A percentile compares a stretch with the other conserved stretches of the same genome.
Evolutionary conservation across 2,888 invertebrate genomes (phyloP).

Genomic region (Watsonalla binaria): DNA sequence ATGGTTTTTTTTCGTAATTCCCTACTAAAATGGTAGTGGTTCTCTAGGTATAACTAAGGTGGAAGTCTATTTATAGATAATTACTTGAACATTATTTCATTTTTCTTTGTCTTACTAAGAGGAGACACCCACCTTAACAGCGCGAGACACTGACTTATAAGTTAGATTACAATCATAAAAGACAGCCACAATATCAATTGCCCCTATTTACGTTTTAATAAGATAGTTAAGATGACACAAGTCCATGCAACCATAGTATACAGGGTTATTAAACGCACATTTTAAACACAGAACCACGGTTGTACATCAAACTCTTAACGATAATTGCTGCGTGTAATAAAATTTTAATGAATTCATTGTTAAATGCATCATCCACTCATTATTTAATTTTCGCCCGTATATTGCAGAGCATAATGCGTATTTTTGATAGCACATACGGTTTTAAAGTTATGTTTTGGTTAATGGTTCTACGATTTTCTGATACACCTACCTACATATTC

Average conservation of each 20-base stretch:
- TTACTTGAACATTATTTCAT: no score
- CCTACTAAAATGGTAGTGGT: no score
- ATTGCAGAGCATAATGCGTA: neutral
- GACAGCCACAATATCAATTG: neutral
- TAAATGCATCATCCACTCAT: slow-evolving; percentile 37
- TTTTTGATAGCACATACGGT: no score
- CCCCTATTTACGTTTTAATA: neutral
- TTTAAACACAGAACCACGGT: slow-evolving; percentile 8
- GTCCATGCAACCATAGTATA: neutral
- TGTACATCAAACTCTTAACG: slow-evolving; percentile 15
- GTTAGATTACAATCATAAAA: neutral
- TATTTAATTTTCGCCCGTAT: slow-evolving; percentile 53
- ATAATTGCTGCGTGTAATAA: slow-evolving; percentile 34
- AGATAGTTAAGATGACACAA: neutral
- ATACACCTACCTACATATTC: no score
- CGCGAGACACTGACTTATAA: no score
- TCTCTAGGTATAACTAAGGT: no score
- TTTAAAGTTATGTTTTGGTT: no score
- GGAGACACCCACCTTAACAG: no score
- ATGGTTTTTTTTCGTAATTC: no score
- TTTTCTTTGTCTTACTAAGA: no score
- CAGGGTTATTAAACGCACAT: slow-evolving; percentile 11
- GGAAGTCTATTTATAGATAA: no score
- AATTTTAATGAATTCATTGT: slow-evolving; percentile 49
- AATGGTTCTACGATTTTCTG: no score